Base-by-base conservation (phyloP, 37 sponge, comb jelly and placozoan genomes). In the Chondrilla cf. caribensis region DNA sequence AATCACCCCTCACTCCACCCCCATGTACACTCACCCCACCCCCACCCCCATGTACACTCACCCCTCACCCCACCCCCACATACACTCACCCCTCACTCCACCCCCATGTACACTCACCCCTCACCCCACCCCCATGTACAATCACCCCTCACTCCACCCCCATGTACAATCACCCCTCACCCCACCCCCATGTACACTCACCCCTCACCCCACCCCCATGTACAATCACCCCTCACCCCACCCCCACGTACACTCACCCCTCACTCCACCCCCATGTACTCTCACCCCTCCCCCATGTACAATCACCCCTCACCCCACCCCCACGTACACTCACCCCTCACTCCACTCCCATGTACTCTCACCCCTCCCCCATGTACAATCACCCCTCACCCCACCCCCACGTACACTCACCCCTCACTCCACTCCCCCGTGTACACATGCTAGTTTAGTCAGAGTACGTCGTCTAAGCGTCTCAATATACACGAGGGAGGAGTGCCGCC, bases 401-500 rank as follows among this genome's bases (percentile, higher is more conserved):
- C 22, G 29, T 8, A 29, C 17, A 0, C 21, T 70, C 39, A 31
- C 40, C 9, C 19, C 37, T 47, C 73, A 42, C 9, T 43, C 17
- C 8, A 64, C 32, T 64, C 32, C 15, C 8, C 66, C 28, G 58
- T 18, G 15, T 55, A 18, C 66, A 64, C 32, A 64, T 29, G 5
- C 32, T 14, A 31, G 28, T 8, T 31, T 31, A 14, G 6, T 31
- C 32, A 29, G 77, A 17, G 21, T 6, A 51, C 43, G 3, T 37
- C 43, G 3, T 37, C 28, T 18, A 38, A 43, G 22, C 38, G n/a
- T 4, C 83, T 85, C 21, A 92, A 92, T 76, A 60, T 92, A 1
- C 93, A 92, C 82, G 79, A 89, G 11, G 93, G 93, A 58, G 93
- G 90, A 66, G 79, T 86, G 3, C 93, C 93, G 39, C 93, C 93